phyloP scores from a whole-genome alignment of 2,113 vertebrate genomes.

The Pomatostomus ruficeps region DNA sequence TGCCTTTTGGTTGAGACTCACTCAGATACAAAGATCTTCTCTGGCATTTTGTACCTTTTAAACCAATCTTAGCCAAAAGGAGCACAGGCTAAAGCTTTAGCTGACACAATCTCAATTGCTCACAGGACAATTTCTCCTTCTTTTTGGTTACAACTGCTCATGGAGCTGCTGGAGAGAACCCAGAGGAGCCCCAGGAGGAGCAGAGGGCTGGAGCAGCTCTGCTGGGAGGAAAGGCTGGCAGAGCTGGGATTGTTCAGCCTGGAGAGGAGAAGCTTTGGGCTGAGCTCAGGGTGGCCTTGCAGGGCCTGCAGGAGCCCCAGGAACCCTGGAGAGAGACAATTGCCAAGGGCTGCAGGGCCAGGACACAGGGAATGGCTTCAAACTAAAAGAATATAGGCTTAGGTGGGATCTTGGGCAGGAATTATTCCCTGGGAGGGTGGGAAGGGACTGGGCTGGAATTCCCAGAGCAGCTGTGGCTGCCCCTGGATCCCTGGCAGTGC shows the following conservation, averaged over 20 bases:
- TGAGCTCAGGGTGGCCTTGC: not conserved
- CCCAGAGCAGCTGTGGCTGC: not conserved
- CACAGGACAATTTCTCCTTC: not conserved
- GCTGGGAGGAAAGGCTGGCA: not conserved
- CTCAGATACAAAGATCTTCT: not conserved
- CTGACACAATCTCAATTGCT: not conserved
- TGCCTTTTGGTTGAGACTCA: not conserved
- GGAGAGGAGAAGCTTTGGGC: not conserved
- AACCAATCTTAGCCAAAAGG: not conserved
- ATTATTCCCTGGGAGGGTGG: not conserved
- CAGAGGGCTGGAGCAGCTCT: not conserved
- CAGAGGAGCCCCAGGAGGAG: not conserved
- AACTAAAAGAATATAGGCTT: too few species aligned
- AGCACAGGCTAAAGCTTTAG: not conserved
- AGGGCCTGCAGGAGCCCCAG: not conserved
- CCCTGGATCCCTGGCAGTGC: not conserved
- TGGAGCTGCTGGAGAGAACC: not conserved
- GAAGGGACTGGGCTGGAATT: fast-evolving
- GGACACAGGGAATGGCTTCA: not conserved
- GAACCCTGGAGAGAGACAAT: not conserved
- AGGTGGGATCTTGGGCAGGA: too few species aligned
- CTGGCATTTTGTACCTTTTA: not conserved
- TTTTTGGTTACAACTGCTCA: not conserved
- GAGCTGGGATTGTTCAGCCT: not conserved
- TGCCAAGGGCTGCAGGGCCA: fast-evolving